Evolutionary conservation across 2,113 vertebrate species (phyloP), one percentile per base, ranked within the genome.

Genomic region (Callorhinus ursinus): DNA sequence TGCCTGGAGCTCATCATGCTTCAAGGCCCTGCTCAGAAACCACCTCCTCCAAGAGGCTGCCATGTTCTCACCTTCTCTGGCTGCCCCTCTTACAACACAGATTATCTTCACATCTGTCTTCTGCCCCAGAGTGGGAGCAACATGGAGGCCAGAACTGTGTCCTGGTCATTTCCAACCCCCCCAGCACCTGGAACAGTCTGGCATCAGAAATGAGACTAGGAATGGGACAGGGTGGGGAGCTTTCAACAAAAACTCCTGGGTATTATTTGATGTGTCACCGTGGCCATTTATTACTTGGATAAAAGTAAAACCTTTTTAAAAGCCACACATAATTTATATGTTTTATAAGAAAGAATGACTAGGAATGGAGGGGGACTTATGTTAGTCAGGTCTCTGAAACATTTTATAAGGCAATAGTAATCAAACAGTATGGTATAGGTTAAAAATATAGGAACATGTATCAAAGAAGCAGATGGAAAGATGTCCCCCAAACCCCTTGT

Each of bases 11-110:
- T 71, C 7, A 42, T 19, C 7, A 42, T 19, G 59, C 31, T 71
- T 76, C 10, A 28, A 85, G 82, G 16, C 55, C 63, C 49, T 55
- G 39, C 31, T 93, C 63, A 93, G 71, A 91, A 53, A 67, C 6
- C 21, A 82, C 65, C 55, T 89, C 49, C 77, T 96, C 93, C 79
- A 63, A 36, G 93, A 85, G 11, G 86, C 16, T 61, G n/a, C 74
- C 59, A 65, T 33, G 24, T 42, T 74, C 28, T 83, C 0, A 1
- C 16, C 53, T 83, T 86, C 18, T 67, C 59, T 11, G 21, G 12
- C 33, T 80, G 28, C 21, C n/a, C 57, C 28, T 94, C 55, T 77
- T 33, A 80, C 24, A 90, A n/a, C 22, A 72, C 1, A 90, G 42
- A 80, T 1, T 61, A 7, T 81, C 24, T 57, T 42, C 65, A 36